These are phyloP conservation scores for Apis florea DNA, from an alignment of 1,140 invertebrate species.

Conservation along the genomic window DNA sequence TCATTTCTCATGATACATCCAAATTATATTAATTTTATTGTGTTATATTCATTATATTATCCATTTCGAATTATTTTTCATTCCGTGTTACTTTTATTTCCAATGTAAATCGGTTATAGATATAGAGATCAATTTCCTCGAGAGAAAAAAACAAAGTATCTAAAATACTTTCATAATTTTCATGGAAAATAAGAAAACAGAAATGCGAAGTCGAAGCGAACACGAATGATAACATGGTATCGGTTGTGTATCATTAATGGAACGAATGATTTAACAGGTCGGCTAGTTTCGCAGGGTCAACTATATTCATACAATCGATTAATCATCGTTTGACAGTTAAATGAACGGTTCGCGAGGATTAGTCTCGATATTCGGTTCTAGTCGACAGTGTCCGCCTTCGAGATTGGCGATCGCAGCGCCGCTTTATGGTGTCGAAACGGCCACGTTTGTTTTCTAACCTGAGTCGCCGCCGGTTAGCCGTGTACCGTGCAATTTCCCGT, in stretches of 20 bases:
- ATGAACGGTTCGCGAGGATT: constrained; percentile 27
- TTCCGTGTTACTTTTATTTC: too few species aligned
- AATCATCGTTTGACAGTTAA: constrained; percentile 44
- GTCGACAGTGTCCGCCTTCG: background rate
- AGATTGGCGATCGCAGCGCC: background rate
- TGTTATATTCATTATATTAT: too few species aligned
- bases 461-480: background rate
- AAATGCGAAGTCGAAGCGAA: background rate
- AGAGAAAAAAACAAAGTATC: background rate
- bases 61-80: too few species aligned
- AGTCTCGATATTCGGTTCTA: background rate
- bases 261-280: constrained; percentile 10
- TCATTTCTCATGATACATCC: too few species aligned
- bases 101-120: too few species aligned
- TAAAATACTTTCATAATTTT: background rate
- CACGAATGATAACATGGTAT: constrained; percentile 18
- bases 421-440: constrained; percentile 16
- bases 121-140: too few species aligned
- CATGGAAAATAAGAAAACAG: background rate
- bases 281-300: constrained; percentile 29
- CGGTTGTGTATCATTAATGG: constrained; percentile 13
- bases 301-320: constrained; percentile 11
- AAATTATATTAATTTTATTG: too few species aligned
- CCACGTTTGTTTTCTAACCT: constrained; percentile 26
- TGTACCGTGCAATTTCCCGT: constrained; percentile 34